Percentiles rank a stretch among this genome's conserved stretches.
Conservation (phyloP, 1,140 invertebrate species). For the Bombyx mori region DNA sequence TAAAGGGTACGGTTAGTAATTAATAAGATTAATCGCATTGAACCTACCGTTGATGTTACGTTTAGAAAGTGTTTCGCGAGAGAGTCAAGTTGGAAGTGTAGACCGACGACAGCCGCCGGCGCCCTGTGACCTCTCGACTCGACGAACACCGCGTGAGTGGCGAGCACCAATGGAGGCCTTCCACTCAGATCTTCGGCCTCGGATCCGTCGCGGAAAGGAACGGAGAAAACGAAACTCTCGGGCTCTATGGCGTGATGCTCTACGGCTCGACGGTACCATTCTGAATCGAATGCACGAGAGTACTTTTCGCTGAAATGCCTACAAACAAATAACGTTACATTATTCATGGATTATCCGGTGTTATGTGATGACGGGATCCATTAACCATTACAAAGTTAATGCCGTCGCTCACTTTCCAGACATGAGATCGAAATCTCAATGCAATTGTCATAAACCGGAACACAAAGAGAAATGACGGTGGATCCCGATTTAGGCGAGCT, state of each 20-base stretch:
- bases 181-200: slow-evolving; percentile 67
- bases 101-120: slow-evolving; percentile 90
- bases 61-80: slow-evolving; percentile 87
- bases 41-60: slow-evolving; percentile 84
- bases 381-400: no score
- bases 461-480: no score
- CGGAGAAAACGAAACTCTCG: slow-evolving; percentile 93
- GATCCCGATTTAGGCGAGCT: no score
- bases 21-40: no score
- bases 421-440: no score
- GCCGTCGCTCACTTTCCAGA: no score
- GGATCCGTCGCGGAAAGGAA: slow-evolving; percentile 82
- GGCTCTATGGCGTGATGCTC: slow-evolving; percentile 89
- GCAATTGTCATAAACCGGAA: no score
- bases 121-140: slow-evolving; percentile 86
- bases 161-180: slow-evolving; percentile 81
- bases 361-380: no score
- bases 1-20: no score
- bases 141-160: slow-evolving; percentile 91
- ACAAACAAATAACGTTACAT: slow-evolving; percentile 12
- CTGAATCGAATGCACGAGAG: slow-evolving; percentile 87
- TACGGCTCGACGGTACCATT: slow-evolving; percentile 94
- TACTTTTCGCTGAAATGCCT: slow-evolving; percentile 89
- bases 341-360: no score
- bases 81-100: slow-evolving; percentile 87